phyloP scores from a whole-genome alignment of 2,797 vertebrate genomes.

The Chelmon rostratus region DNA sequence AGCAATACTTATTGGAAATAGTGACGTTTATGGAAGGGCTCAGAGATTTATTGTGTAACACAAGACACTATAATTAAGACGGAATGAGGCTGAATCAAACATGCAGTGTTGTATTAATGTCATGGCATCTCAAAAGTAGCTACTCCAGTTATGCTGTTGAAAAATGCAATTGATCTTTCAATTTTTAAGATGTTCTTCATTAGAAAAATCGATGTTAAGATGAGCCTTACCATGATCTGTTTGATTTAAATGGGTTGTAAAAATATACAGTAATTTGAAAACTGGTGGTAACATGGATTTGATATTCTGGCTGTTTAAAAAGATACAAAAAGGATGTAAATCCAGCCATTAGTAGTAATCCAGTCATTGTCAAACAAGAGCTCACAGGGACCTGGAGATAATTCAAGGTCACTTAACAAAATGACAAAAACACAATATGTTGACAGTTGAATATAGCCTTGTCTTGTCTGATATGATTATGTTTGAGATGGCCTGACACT shows the following conservation, averaged over 20 bases:
- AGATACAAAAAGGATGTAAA: background rate
- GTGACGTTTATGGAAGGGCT: constrained; percentile 14
- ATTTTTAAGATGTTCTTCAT: background rate
- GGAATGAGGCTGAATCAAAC: background rate
- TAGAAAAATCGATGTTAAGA: no score
- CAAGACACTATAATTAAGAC: background rate
- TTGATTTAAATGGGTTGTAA: background rate
- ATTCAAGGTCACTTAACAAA: background rate
- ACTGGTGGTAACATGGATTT: background rate
- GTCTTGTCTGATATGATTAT: background rate
- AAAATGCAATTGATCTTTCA: background rate
- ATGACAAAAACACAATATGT: background rate
- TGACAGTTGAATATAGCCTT: background rate
- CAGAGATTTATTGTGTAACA: constrained; percentile 13
- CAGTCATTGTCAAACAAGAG: background rate
- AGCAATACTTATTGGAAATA: constrained; percentile 70
- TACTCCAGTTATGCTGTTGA: background rate
- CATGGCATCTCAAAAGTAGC: background rate
- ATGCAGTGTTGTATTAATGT: constrained; percentile 15
- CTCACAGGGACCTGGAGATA: background rate
- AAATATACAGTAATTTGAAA: background rate
- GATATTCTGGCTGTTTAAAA: background rate
- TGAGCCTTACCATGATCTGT: background rate
- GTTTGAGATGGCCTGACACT: background rate
- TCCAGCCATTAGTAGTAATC: background rate